These are phyloP conservation scores for Lasioglossum leucozonium DNA, from an alignment of 2,888 invertebrate species.

Conservation along the genomic window DNA sequence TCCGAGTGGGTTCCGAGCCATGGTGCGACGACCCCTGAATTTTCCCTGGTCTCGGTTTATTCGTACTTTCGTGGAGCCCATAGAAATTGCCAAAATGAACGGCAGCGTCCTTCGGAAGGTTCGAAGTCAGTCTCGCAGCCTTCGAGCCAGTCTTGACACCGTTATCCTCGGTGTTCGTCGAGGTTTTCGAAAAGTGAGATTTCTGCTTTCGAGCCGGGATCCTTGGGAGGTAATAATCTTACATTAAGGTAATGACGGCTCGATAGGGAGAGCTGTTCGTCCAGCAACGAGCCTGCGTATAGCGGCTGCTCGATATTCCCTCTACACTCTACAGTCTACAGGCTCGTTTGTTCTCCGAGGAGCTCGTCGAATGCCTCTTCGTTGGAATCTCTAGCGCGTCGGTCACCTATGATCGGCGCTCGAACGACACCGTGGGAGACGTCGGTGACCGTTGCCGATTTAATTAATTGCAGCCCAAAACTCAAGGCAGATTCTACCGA, in stretches of 20 bases:
- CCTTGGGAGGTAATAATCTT: constrained; percentile 33
- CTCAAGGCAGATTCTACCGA: not conserved
- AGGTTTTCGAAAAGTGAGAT: constrained; percentile 23
- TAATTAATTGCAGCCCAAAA: not conserved
- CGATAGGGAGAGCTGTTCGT: constrained; percentile 7
- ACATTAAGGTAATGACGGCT: constrained; percentile 12
- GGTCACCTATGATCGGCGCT: not conserved
- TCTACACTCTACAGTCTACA: no score
- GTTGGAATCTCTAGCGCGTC: constrained; percentile 3
- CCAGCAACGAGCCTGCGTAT: not conserved
- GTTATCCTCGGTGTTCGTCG: not conserved
- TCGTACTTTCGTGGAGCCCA: constrained; percentile 33
- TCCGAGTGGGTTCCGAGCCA: not conserved
- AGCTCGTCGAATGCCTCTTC: constrained; percentile 18
- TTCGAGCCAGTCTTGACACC: not conserved
- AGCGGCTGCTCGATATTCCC: constrained; percentile 1
- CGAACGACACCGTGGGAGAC: not conserved
- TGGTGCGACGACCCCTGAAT: not conserved
- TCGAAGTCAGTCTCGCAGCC: not conserved
- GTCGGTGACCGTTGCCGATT: not conserved
- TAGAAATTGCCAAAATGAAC: constrained; percentile 77
- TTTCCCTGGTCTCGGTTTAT: constrained; percentile 12
- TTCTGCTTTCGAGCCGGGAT: constrained; percentile 18
- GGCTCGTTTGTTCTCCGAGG: constrained; percentile 9
- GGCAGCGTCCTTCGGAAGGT: constrained; percentile 69